These are phyloP conservation scores for Halcyon smyrnensis DNA, from an alignment of 2,797 vertebrate species.

Conservation along the genomic window DNA sequence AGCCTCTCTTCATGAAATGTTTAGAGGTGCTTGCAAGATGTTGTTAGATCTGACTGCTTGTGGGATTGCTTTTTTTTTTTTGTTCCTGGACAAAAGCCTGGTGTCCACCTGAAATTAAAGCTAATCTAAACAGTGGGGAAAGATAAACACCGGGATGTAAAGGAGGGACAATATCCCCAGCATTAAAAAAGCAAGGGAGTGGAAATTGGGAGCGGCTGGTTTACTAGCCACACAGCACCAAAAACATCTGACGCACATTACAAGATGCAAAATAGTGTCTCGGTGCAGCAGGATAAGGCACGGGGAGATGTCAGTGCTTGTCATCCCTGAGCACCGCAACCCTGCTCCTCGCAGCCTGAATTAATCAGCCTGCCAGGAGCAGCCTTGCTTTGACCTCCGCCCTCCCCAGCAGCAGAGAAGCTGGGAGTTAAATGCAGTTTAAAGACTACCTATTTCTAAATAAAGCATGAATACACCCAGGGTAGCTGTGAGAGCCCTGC, in stretches of 20 bases:
- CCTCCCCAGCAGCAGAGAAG: background rate
- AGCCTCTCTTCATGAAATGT: slow-evolving; percentile 19
- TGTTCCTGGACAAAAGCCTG: background rate
- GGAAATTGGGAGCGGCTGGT: slow-evolving; percentile 4
- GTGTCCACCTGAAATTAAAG: slow-evolving; percentile 2
- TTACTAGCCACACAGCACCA: slow-evolving; percentile 1
- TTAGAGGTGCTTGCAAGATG: slow-evolving; percentile 35
- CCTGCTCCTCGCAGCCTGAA: background rate
- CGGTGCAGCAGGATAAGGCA: background rate
- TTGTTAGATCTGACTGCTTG: slow-evolving; percentile 19
- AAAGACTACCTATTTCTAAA: background rate
- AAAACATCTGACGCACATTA: background rate
- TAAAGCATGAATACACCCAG: background rate
- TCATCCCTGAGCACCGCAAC: background rate
- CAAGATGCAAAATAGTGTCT: background rate
- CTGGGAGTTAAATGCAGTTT: background rate
- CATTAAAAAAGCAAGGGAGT: background rate
- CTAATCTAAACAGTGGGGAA: background rate
- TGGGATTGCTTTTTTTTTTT: background rate
- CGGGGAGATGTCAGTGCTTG: background rate
- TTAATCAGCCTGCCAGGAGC: slow-evolving; percentile 25
- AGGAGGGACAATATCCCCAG: background rate
- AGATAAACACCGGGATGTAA: slow-evolving; percentile 18
- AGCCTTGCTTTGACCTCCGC: slow-evolving; percentile 27
- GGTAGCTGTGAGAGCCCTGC: background rate